Base-by-base conservation (phyloP, 1,140 invertebrate genomes). In the Drosophila sproati region DNA sequence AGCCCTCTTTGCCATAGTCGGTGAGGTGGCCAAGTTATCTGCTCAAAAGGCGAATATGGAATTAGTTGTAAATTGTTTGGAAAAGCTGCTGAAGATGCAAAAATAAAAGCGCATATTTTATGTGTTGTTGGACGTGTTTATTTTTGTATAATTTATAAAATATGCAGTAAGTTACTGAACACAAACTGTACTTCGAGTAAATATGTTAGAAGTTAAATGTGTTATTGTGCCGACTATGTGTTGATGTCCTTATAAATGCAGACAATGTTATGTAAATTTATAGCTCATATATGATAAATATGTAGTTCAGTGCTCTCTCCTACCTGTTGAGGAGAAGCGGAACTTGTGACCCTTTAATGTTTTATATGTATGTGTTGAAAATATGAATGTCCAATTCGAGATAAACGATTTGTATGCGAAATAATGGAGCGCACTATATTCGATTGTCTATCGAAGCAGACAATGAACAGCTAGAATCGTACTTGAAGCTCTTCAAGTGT, bases 11-110 rank as follows among this genome's bases (percentile, higher is more conserved):
- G 94, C 94, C 51, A 94, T 97, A 45, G 81, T 95, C 34, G 94
- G 94, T n/a, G 89, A 94, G 73, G 92, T 96, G 34, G 93, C 91
- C 41, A 95, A 94, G 64, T 91, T 92, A 64, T 94, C 95, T n/a
- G 83, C 95, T 29, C 93, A 95, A 76, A 94, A 94, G 92, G 94
- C 95, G 31, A 94, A 97, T 85, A 96, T 96, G 95, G 92, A 91
- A 56, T 61, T 93, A 71, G 95, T 94, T 66, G 91, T 94, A 34
- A 91, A 94, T 74, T 94, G 94, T 78, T 96, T 86, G 94, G 95
- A 93, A 92, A 94, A 91, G 29, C n/a, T 89, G 20, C 12, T 88
- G 0, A 85, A 81, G 32, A 32, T 43, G 7, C 63, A 48, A 7
- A 81, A 7, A 74, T 64, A 62, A 39, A 48, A 28, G 31, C 28